A percentile compares a stretch with the other conserved stretches of the same genome.
Conservation (phyloP, 1,140 invertebrate genomes). For the Vanessa tameamea region DNA sequence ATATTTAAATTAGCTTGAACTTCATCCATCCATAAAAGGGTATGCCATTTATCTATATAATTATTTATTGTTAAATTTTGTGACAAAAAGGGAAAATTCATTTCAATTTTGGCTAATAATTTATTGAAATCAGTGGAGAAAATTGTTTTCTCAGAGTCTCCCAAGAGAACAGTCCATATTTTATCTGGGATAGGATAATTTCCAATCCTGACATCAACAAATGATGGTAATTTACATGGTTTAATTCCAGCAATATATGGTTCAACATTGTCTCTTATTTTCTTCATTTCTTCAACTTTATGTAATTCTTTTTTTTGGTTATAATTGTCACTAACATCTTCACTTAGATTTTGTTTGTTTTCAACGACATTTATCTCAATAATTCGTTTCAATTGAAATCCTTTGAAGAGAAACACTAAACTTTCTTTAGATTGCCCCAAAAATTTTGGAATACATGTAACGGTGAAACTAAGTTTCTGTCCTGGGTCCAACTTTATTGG, state of each 20-base stretch:
- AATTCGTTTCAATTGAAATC: slow-evolving; percentile 67
- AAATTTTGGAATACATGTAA: slow-evolving; percentile 71
- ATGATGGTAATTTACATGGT: slow-evolving; percentile 79
- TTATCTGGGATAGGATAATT: slow-evolving; percentile 82
- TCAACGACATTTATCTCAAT: slow-evolving; percentile 63
- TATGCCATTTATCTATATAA: slow-evolving; percentile 85
- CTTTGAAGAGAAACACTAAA: slow-evolving; percentile 62
- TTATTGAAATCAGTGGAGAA: slow-evolving; percentile 54
- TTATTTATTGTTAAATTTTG: slow-evolving; percentile 79
- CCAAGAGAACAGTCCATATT: slow-evolving; percentile 78
- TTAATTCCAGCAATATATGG: slow-evolving; percentile 81
- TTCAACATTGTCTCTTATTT: slow-evolving; percentile 55
- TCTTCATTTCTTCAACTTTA: slow-evolving; percentile 51
- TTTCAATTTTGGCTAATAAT: slow-evolving; percentile 64
- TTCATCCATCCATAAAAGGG: slow-evolving; percentile 90
- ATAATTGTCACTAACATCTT: slow-evolving; percentile 4
- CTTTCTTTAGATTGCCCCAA: slow-evolving; percentile 63
- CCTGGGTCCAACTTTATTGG: slow-evolving; percentile 55
- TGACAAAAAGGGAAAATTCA: slow-evolving; percentile 76
- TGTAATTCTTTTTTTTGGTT: slow-evolving; percentile 27
- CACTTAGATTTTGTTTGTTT: slow-evolving; percentile 41
- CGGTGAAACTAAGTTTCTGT: slow-evolving; percentile 52
- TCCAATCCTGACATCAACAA: slow-evolving; percentile 78
- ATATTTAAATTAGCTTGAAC: slow-evolving; percentile 84
- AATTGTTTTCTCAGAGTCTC: slow-evolving; percentile 63